Conservation (phyloP, 2,797 vertebrate genomes). For the Propithecus deckenii region DNA sequence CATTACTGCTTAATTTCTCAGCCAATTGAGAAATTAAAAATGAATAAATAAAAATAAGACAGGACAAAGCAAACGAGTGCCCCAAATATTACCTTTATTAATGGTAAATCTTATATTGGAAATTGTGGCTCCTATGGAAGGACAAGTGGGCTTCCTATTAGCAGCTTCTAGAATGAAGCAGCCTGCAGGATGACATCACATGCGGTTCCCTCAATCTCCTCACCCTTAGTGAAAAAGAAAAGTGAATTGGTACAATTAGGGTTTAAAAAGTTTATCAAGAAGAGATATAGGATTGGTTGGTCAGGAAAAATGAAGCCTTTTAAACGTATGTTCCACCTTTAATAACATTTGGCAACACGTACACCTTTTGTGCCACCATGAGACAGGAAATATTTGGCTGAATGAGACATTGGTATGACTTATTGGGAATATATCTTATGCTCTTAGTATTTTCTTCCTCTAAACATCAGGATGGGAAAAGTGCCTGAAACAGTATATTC, state of each 20-base stretch:
- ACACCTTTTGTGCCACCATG: background rate
- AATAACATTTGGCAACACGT: background rate
- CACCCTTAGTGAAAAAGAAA: background rate
- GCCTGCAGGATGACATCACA: background rate
- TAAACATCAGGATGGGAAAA: background rate
- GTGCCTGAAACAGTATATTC: background rate
- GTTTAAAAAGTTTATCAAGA: background rate
- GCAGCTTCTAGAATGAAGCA: background rate
- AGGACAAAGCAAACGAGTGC: background rate
- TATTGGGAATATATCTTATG: background rate
- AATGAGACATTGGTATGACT: background rate
- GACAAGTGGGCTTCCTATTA: background rate
- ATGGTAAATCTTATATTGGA: background rate
- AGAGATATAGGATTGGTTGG: background rate
- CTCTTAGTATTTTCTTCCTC: background rate
- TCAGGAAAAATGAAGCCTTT: background rate
- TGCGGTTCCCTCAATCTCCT: background rate
- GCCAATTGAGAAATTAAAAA: background rate
- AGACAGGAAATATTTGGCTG: conserved; percentile 20
- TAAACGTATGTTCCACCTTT: background rate
- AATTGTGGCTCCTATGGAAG: background rate
- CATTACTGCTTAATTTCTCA: background rate
- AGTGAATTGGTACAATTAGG: background rate
- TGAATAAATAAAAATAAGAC: background rate
- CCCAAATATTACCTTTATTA: background rate